Conservation (phyloP, 35 echinoderm and acorn worm genomes). For the Apostichopus japonicus region DNA sequence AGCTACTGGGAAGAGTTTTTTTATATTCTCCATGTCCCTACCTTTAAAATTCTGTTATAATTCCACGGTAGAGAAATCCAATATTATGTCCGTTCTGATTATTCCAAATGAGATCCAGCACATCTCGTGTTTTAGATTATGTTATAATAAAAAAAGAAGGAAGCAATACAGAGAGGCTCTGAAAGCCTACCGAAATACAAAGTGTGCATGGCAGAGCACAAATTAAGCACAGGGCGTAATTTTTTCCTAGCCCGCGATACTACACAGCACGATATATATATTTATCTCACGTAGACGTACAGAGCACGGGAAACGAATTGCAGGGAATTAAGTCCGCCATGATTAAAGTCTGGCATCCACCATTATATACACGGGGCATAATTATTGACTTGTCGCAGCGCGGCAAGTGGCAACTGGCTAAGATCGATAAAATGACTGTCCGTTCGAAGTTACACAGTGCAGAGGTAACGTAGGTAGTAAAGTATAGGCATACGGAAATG, state of each 20-base stretch:
- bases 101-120: background rate
- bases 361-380: conserved; percentile 35
- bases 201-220: background rate
- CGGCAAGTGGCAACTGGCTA: background rate
- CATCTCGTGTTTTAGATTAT: background rate
- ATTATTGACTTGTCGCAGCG: conserved; percentile 27
- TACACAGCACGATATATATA: background rate
- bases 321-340: conserved; percentile 42
- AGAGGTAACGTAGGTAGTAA: no score
- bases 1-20: background rate
- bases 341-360: conserved; percentile 34
- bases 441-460: background rate
- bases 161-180: background rate
- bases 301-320: conserved; percentile 27
- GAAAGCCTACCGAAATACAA: background rate
- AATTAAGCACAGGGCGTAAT: conserved; percentile 18
- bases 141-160: background rate
- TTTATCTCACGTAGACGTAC: background rate
- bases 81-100: background rate
- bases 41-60: background rate
- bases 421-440: conserved; percentile 17
- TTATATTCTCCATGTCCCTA: background rate
- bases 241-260: background rate
- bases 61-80: background rate
- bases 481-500: no score